Conservation (phyloP, 2,113 vertebrate genomes). For the Apaloderma vittatum region DNA sequence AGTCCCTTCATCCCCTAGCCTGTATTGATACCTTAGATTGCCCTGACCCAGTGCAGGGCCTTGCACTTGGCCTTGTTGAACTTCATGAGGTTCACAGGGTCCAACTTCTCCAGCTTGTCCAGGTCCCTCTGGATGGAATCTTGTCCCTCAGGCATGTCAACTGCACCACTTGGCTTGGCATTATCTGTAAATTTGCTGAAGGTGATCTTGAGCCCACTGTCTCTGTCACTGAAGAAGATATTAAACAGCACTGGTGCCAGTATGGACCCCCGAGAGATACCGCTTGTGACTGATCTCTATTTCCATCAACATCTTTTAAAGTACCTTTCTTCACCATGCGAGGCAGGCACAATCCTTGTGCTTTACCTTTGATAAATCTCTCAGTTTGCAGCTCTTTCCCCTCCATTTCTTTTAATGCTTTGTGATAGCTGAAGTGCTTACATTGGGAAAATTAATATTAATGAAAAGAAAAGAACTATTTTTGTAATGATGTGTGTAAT, state of each 20-base stretch:
- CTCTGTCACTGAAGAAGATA: not conserved
- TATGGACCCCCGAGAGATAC: not conserved
- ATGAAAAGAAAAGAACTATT: not conserved
- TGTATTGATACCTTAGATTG: not conserved
- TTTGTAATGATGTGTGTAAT: not conserved
- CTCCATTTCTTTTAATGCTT: not conserved
- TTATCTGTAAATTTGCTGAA: not conserved
- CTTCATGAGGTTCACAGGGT: not conserved
- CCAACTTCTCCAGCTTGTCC: too few relatives aligned
- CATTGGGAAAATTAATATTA: not conserved
- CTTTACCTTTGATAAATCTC: not conserved
- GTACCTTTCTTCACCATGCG: not conserved
- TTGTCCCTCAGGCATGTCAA: fast-evolving
- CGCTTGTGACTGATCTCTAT: not conserved
- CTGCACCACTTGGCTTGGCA: not conserved
- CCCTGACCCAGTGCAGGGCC: not conserved
- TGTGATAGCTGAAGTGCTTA: not conserved
- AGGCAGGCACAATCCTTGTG: not conserved
- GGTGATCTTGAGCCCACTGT: not conserved
- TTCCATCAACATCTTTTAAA: not conserved
- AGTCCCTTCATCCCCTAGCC: not conserved
- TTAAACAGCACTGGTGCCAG: not conserved
- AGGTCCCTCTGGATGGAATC: not conserved
- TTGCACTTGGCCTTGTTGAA: not conserved
- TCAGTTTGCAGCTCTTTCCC: not conserved